phyloP scores from a whole-genome alignment of 2,797 vertebrate species.

The Leuciscus waleckii region DNA sequence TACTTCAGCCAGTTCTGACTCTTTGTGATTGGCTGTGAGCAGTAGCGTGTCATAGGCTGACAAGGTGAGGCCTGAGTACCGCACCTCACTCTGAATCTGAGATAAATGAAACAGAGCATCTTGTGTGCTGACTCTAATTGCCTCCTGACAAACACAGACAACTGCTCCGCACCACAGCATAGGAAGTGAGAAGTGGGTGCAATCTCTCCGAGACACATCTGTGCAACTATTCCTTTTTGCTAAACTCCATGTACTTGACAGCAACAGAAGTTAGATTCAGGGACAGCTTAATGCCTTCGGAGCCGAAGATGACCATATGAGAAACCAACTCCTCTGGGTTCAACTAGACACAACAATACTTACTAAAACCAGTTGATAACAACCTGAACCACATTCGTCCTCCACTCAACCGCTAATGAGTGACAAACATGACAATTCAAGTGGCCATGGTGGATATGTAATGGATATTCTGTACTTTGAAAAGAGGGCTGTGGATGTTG shows the following conservation, averaged over 20 bases:
- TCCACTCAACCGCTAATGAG: conserved; percentile 29
- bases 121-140: conserved; percentile 48
- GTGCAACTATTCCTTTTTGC: conserved; percentile 36
- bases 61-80: conserved; percentile 19
- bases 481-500: background rate
- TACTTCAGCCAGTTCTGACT: conserved; percentile 26
- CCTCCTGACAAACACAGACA: conserved; percentile 45
- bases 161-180: conserved; percentile 26
- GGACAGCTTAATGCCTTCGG: conserved; percentile 27
- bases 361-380: background rate
- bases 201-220: conserved; percentile 43
- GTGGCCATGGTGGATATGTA: conserved; percentile 14
- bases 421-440: conserved; percentile 22
- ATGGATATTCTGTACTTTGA: conserved; percentile 12
- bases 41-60: conserved; percentile 24
- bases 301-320: conserved; percentile 7
- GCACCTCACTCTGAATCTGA: conserved; percentile 43
- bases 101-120: conserved; percentile 47
- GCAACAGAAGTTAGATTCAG: conserved; percentile 35
- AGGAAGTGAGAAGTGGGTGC: conserved; percentile 38
- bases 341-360: background rate
- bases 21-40: conserved; percentile 32
- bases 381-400: conserved; percentile 5
- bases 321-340: conserved; percentile 11
- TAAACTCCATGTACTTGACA: conserved; percentile 30